Evolutionary conservation across 2,797 vertebrate genomes (phyloP), one percentile per base, ranked within the genome.

Genomic region (Brachyrhaphis roseni): DNA sequence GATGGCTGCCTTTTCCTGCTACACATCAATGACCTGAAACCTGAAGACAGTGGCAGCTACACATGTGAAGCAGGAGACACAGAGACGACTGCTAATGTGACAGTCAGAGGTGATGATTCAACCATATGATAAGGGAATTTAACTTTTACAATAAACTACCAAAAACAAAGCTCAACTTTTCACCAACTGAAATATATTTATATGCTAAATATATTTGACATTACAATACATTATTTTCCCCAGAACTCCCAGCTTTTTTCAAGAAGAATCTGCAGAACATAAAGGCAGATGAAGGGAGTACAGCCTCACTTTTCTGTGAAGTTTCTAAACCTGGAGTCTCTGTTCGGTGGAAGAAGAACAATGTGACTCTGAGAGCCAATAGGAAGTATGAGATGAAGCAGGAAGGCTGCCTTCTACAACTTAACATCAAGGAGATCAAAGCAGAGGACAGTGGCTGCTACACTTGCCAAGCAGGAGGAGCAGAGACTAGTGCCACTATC

Each of bases 371-470:
- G 82, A 95, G 94, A 81, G 89, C 95, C 0, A 93, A 93, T 3
- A 94, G 88, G 43, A 97, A 94, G 90, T 96, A 96, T 0, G 94
- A 97, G 43, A 93, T 97, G 39, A 87, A 94, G 5, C 95, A 96
- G 18, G 94, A 95, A 10, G 96, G 96, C 26, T 94, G 80, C 39
- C 90, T 92, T 23, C 90, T 96, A 46, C 90, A 80, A 10, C 95
- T 98, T 1, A 45, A 96, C 57, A 97, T 98, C 74, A 95, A 75
- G 10, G 94, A 94, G 3, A 92, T 97, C 71, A 95, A 90, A 16
- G 74, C 85, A 0, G 96, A 96, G 73, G 98, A 98, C 90, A 96
- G 96, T 81, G 98, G 96, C 7, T 93, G 91, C 4, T 98, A 98
- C 77, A 92, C 82, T 1, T 98, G 97, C 75, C 81, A 94, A 68